Evolutionary conservation across 2,888 invertebrate genomes (phyloP), one percentile per base, ranked within the genome.

Genomic region (Formica aserva): DNA sequence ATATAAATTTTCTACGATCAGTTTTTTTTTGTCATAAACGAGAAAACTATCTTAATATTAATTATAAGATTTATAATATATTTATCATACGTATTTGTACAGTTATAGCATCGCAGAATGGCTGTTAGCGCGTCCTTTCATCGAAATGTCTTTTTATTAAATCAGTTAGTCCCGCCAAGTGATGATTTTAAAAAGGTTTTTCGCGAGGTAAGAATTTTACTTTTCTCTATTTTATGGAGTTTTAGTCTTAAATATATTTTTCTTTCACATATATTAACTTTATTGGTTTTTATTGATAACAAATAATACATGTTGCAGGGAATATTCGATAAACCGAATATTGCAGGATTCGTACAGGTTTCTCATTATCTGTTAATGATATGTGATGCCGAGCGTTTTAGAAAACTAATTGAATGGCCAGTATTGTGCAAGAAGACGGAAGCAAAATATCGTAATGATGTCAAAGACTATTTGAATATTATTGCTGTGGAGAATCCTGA

Each of bases 261-360:
- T 38, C 18, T n/a, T 13, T 55, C 63, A 0, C 57, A 15, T 45
- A 1, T 11, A 18, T 35, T 41, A 55, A 26, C 32, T 69, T 62
- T 55, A 52, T 77, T 1, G 52, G 11, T 22, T 32, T n/a, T 55
- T 52, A 45, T 32, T 15, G 26, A 29, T 32, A 41, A 26, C 29
- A 60, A 26, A 22, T 45, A 52, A 32, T 41, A 75, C 41, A 72
- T 45, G 63, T 84, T 89, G 78, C 86, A 94, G 94, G 92, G 92
- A 66, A 94, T 94, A 94, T 94, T 94, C 76, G 92, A 94, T 22
- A 94, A 93, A 72, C 94, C 94, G 0, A 94, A 94, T 66, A 93
- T 94, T 9, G 32, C 89, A 3, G 94, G 94, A 48, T 94, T 94
- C 65, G 87, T 94, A 55, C 91, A 93, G 3, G 89, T 92, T 2